These are phyloP conservation scores for Notospermus geniculatus DNA, from an alignment of 1,140 invertebrate genomes.

Conservation along the genomic window DNA sequence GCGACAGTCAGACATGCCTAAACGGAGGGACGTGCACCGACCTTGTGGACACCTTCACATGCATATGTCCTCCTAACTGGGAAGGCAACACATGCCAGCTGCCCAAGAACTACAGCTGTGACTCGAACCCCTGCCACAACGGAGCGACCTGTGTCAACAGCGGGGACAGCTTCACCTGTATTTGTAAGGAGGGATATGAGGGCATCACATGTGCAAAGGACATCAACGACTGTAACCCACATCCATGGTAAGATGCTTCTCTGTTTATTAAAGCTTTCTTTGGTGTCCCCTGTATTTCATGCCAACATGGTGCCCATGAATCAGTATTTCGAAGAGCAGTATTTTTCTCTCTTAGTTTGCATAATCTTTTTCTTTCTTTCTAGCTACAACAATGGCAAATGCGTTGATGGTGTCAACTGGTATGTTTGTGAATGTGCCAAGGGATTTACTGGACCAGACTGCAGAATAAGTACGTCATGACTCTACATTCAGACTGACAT, in stretches of 20 bases:
- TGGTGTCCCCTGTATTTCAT: no score
- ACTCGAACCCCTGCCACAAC: slow-evolving; percentile 73
- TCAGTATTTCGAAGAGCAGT: no score
- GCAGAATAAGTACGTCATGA: slow-evolving; percentile 52
- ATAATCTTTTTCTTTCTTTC: slow-evolving; percentile 18
- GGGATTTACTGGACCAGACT: slow-evolving; percentile 66
- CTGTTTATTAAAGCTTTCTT: no score
- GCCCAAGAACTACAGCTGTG: slow-evolving; percentile 77
- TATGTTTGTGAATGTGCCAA: slow-evolving; percentile 69
- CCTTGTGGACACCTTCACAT: slow-evolving; percentile 42
- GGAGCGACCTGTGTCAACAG: slow-evolving; percentile 82
- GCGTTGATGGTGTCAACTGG: slow-evolving; percentile 76
- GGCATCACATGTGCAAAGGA: slow-evolving; percentile 96
- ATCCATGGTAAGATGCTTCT: slow-evolving; percentile 64
- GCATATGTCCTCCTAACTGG: slow-evolving; percentile 52
- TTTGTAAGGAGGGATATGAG: slow-evolving; percentile 90
- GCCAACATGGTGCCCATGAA: no score
- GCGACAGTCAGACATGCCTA: slow-evolving; percentile 42
- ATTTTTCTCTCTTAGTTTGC: no score
- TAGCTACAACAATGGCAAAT: slow-evolving; percentile 56
- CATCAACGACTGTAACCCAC: slow-evolving; percentile 85
- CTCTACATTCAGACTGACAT: not conserved
- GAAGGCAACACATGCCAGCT: slow-evolving; percentile 79
- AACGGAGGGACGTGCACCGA: slow-evolving; percentile 48
- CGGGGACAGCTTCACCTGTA: slow-evolving; percentile 51